phyloP scores from a whole-genome alignment of 2,113 vertebrate species.

The Nanger granti region DNA sequence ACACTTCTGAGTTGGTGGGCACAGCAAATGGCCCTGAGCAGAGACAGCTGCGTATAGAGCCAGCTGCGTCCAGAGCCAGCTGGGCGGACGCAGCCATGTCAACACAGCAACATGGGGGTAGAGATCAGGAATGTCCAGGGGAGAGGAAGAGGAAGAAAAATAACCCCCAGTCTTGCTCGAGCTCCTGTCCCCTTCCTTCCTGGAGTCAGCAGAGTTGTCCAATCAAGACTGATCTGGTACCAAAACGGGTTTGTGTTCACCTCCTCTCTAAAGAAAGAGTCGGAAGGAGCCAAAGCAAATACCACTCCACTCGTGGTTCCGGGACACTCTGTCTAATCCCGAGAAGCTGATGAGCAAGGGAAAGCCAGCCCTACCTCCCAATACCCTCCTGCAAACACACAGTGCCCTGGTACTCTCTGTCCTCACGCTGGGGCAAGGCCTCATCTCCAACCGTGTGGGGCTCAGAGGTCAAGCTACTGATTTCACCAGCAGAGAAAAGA shows the following conservation, averaged over 20 bases:
- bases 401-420: neutral
- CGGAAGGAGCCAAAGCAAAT: neutral
- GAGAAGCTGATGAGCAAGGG: neutral
- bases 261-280: neutral
- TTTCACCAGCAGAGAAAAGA: neutral
- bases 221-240: neutral
- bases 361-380: neutral
- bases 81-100: neutral
- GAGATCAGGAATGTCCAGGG: neutral
- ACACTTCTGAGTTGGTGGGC: neutral
- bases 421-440: neutral
- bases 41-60: neutral
- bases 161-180: neutral
- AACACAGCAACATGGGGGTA: neutral
- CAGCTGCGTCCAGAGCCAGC: neutral
- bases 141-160: neutral
- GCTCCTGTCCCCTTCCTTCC: neutral
- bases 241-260: neutral
- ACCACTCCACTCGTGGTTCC: neutral
- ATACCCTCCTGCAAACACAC: neutral
- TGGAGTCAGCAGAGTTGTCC: neutral
- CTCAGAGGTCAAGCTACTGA: neutral
- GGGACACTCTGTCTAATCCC: neutral
- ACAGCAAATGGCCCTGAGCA: neutral
- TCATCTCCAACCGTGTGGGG: neutral